Conservation (phyloP, 1,140 invertebrate genomes). For the Tribolium madens region DNA sequence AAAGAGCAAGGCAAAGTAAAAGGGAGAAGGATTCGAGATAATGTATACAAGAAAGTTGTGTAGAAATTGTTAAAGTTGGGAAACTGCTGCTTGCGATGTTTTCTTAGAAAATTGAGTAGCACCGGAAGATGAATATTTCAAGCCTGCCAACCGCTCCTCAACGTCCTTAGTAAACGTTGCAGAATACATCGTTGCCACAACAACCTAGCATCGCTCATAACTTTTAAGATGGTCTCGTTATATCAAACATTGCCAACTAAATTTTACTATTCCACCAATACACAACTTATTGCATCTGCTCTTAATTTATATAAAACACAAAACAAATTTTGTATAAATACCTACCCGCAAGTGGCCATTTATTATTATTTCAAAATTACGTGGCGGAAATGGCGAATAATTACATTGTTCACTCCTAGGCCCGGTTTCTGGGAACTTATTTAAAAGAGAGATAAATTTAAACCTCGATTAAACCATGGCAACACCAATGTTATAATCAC, state of each 20-base stretch:
- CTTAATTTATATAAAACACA: too few relatives aligned
- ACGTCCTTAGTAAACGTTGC: conserved; percentile 50
- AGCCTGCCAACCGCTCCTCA: conserved; percentile 49
- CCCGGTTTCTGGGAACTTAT: too few relatives aligned
- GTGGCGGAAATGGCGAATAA: too few relatives aligned
- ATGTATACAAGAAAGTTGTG: conserved; percentile 58
- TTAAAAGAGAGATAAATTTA: too few relatives aligned
- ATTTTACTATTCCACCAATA: not conserved
- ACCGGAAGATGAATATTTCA: conserved; percentile 58
- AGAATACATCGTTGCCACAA: conserved; percentile 47
- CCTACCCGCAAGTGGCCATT: too few relatives aligned
- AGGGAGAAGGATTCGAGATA: conserved; percentile 51
- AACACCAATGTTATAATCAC: too few relatives aligned
- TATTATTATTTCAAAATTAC: too few relatives aligned
- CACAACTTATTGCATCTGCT: too few relatives aligned
- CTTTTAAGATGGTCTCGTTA: not conserved
- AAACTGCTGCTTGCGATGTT: conserved; percentile 58
- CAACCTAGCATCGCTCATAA: conserved; percentile 34
- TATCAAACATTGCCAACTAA: not conserved
- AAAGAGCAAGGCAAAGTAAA: conserved; percentile 45
- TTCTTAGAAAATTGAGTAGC: conserved; percentile 58
- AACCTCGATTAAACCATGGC: too few relatives aligned
- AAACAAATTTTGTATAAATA: too few relatives aligned
- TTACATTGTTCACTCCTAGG: too few relatives aligned
- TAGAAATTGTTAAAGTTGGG: conserved; percentile 58